phyloP scores from a whole-genome alignment of 2,113 vertebrate genomes.

The Gopherus evgoodei region DNA sequence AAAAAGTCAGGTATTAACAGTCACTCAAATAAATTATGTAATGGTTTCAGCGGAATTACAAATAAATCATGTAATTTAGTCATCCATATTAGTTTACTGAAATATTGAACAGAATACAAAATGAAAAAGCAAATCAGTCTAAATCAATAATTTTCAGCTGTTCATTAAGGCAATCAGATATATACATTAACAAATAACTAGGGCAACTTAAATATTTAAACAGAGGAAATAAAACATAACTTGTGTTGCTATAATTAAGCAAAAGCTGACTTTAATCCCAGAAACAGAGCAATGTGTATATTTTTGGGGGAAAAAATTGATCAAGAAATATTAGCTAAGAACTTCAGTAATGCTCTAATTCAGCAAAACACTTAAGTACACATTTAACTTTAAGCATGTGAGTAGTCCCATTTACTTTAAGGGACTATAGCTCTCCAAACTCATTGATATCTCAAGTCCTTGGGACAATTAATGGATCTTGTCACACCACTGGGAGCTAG shows the following conservation, averaged over 20 bases:
- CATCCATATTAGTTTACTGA: not conserved
- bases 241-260: not conserved
- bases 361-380: not conserved
- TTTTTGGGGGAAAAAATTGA: not conserved
- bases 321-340: not conserved
- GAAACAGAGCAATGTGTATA: not conserved
- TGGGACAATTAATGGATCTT: not conserved
- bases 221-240: not conserved
- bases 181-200: not conserved
- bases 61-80: not conserved
- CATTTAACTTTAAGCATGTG: not conserved
- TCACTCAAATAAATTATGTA: not conserved
- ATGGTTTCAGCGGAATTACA: not conserved
- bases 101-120: not conserved
- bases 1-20: not conserved
- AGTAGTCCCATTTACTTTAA: not conserved
- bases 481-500: not conserved
- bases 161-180: not conserved
- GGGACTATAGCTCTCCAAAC: not conserved
- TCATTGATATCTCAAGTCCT: not conserved
- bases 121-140: not conserved
- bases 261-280: not conserved
- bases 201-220: not conserved
- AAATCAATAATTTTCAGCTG: not conserved
- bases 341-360: not conserved